Percentiles rank a stretch among this genome's conserved stretches.
Conservation (phyloP, 2,797 vertebrate genomes). For the Gobionotothen gibberifrons region DNA sequence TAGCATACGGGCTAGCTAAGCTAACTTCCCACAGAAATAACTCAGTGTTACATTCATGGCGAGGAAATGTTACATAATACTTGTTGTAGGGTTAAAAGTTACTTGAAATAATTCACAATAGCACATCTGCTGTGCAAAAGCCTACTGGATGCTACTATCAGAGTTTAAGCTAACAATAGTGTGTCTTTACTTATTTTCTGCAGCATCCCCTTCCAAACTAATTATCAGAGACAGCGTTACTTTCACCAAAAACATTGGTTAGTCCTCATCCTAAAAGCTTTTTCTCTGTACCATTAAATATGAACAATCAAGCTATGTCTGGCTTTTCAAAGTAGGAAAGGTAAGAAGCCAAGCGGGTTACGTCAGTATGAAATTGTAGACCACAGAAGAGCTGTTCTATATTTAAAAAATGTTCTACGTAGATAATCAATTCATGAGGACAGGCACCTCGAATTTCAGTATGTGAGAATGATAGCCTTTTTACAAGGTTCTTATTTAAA, state of each 20-base stretch:
- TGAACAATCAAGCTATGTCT: background rate
- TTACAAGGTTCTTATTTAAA: background rate
- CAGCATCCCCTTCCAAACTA: background rate
- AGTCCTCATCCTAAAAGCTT: background rate
- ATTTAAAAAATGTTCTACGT: background rate
- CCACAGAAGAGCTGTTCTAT: background rate
- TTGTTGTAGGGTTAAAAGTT: too few species aligned
- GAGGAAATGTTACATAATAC: too few species aligned
- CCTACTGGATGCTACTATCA: too few species aligned
- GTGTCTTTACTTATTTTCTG: background rate
- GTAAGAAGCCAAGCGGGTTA: background rate
- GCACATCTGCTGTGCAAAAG: too few species aligned
- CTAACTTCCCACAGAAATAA: too few species aligned
- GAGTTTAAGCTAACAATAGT: background rate
- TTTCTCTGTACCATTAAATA: constrained; percentile 12
- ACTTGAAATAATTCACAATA: too few species aligned
- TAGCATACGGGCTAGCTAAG: background rate
- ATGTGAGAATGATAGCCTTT: background rate
- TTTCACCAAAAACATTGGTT: constrained; percentile 1
- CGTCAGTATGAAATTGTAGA: background rate
- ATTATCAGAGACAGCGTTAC: background rate
- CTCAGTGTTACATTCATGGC: too few species aligned
- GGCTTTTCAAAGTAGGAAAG: background rate
- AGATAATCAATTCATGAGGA: background rate
- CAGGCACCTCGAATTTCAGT: background rate